Base-by-base conservation (phyloP, 2,113 vertebrate genomes). In the Hippopotamus amphibius region DNA sequence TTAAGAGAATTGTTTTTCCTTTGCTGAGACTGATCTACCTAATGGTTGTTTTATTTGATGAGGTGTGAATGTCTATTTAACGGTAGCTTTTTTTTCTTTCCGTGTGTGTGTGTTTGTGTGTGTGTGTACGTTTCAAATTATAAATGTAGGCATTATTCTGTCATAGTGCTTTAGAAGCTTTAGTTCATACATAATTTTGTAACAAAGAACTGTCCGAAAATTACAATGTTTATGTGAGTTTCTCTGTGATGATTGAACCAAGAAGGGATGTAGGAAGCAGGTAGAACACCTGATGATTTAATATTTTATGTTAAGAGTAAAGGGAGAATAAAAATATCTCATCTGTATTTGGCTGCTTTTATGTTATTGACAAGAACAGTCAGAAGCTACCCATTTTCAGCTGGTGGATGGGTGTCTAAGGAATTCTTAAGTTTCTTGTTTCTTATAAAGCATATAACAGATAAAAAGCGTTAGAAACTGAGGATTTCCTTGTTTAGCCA, bases 351-450 rank as follows among this genome's bases (percentile, higher is more conserved):
- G 81, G 71, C 76, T 43, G 9, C 85, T 79, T 91, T 61, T 9
- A 15, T 50, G 10, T 79, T 57, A 95, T 48, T 92, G 94, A 95
- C 50, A 91, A n/a, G 41, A 72, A 43, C 33, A n/a, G 30, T 86
- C 88, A 46, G 76, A 88, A 89, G 66, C n/a, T 94, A 4, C 76
- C 53, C 17, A 37, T 82, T 74, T 93, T 53, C 76, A 80, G 22
- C 84, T 88, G n/a, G 48, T 55, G 59, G 92, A 41, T 90, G 33
- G 37, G 21, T 71, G 7, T 69, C 53, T 26, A 66, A 84, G 41
- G 59, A 91, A 66, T 94, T 80, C 59, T 85, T 76, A 50, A 80
- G 65, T 74, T 90, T 92, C 92, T 94, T 74, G 14, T 88, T 88
- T 90, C 79, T 59, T 88, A n/a, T 19, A 66, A 96, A 90, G 82